Evolutionary conservation across 2,888 invertebrate species (phyloP), one percentile per base, ranked within the genome.

Genomic region (Microplitis manilae): DNA sequence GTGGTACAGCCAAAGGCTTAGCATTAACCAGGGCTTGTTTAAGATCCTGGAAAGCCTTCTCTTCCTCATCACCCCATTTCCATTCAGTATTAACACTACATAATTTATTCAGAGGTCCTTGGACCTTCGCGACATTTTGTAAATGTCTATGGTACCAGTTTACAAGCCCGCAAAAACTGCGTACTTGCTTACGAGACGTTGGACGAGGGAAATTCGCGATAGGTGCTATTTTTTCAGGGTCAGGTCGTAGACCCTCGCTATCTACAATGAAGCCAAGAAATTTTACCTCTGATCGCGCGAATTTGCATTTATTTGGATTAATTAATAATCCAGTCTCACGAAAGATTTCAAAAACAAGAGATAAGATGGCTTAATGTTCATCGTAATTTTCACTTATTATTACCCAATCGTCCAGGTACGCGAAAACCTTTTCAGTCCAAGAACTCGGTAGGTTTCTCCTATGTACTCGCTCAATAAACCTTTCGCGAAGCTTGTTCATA

Each of bases 231-330:
- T 20, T 20, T 7, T 61, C 61, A 6, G 61, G 61, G 17, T 17
- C 17, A 8, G 61, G 61, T 8, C n/a, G n/a, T 17, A 61, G 6
- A 13, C 61, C 61, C 6, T n/a, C n/a, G 2, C 6, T 13, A 13
- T 61, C 13, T n/a, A 61, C 17, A 6, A 79, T 68, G 41, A 78
- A 80, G 9, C 79, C 80, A 38, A 79, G 75, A 20, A 73, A 80
- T 65, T 80, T 74, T 0, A 80, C 79, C 68, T 81, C 78, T 5
- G 41, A 65, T 30, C 79, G 77, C 6, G 75, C 80, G 15, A 80
- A 80, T 5, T 77, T 77, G 68, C 80, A 79, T 67, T 81, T 81
- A 60, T 77, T 79, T 6, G 75, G 76, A 50, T 81, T 80, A 5
- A 81, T 64, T 0, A 20, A 69, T 59, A 79, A 59, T 59, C 76